Conservation (phyloP, 1,140 invertebrate genomes). For the Drosophila repletoides region DNA sequence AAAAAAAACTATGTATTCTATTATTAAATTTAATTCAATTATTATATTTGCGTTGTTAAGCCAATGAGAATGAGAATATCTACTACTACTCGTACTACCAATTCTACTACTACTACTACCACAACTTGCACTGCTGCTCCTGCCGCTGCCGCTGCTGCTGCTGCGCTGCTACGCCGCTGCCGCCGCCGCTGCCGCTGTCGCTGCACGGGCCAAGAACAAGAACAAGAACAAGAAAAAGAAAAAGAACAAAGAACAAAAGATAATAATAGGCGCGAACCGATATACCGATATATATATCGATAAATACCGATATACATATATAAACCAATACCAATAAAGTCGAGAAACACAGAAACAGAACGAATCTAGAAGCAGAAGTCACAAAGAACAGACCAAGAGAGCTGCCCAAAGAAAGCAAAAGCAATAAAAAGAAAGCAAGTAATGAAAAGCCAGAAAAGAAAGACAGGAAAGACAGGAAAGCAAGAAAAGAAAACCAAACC, state of each 20-base stretch:
- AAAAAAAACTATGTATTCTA: no score
- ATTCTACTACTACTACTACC: conserved; percentile 73
- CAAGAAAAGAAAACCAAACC: conserved; percentile 1
- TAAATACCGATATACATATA: conserved; percentile 13
- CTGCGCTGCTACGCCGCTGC: conserved; percentile 21
- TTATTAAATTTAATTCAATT: conserved; percentile 81
- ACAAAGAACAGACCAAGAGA: conserved; percentile 28
- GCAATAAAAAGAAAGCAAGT: conserved; percentile 4
- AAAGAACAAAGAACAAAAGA: no score
- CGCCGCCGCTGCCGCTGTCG: conserved; percentile 2
- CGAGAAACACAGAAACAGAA: conserved; percentile 19
- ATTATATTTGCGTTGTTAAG: conserved; percentile 81
- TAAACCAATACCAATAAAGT: conserved; percentile 24
- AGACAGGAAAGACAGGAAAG: neutral
- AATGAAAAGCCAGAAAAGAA: neutral
- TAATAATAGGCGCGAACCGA: conserved; percentile 49
- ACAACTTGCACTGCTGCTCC: conserved; percentile 78
- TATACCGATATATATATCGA: conserved; percentile 33
- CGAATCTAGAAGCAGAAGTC: conserved; percentile 38
- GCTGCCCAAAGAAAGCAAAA: conserved; percentile 40
- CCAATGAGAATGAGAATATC: conserved; percentile 82
- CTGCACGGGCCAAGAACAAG: conserved; percentile 11
- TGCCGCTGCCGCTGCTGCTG: conserved; percentile 54
- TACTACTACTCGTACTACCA: conserved; percentile 72
- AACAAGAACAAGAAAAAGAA: conserved; percentile 28